A percentile compares a stretch with the other conserved stretches of the same genome.
phyloP scores from a whole-genome alignment of 2,113 vertebrate genomes.

The Erinaceus europaeus region DNA sequence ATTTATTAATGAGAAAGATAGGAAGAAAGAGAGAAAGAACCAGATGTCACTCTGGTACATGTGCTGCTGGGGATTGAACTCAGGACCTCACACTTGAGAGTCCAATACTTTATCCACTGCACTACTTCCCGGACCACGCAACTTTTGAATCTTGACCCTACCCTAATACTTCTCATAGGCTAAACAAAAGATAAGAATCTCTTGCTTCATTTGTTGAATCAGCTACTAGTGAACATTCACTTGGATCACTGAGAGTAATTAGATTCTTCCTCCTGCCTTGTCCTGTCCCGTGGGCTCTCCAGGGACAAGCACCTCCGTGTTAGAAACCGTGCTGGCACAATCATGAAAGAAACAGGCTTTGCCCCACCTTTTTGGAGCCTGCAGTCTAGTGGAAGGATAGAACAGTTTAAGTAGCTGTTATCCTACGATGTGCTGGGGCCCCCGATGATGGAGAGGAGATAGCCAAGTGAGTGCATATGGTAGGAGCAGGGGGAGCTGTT shows the following conservation, averaged over 20 bases:
- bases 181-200: not conserved
- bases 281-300: not conserved
- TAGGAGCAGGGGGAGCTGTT: not conserved
- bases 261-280: slow-evolving; percentile 22
- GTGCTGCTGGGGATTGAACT: no score
- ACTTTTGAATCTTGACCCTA: not conserved
- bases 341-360: not conserved
- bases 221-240: slow-evolving; percentile 26
- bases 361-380: not conserved
- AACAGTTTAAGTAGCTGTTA: not conserved
- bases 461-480: not conserved
- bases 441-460: not conserved
- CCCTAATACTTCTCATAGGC: not conserved
- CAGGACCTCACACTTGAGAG: no score
- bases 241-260: slow-evolving; percentile 43
- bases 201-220: not conserved
- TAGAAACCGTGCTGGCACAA: not conserved
- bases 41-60: no score
- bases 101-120: no score
- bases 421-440: not conserved
- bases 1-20: no score
- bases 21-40: no score
- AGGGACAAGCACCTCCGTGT: slow-evolving; percentile 29
- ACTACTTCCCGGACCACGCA: no score
- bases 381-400: not conserved